These are phyloP conservation scores for Phalanger gymnotis DNA, from an alignment of 2,797 vertebrate species.

Conservation along the genomic window DNA sequence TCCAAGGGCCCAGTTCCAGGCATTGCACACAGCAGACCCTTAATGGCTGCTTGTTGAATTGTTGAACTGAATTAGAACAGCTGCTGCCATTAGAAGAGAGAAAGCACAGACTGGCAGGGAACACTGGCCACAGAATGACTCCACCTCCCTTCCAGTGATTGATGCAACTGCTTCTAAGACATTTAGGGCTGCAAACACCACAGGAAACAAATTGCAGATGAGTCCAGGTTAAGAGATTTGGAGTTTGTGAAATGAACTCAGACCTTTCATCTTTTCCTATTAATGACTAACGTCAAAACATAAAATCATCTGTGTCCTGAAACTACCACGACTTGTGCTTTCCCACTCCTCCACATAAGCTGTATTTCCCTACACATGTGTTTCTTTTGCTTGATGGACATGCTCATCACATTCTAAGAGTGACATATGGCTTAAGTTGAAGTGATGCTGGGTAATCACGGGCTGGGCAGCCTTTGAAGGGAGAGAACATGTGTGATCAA, in stretches of 20 bases:
- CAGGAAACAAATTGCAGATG: slow-evolving; percentile 73
- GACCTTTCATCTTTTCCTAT: slow-evolving; percentile 59
- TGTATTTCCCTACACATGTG: neutral
- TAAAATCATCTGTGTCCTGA: slow-evolving; percentile 36
- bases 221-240: slow-evolving; percentile 63
- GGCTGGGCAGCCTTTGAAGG: slow-evolving; percentile 78
- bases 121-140: slow-evolving; percentile 72
- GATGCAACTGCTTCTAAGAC: slow-evolving; percentile 78
- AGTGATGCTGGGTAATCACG: slow-evolving; percentile 77
- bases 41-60: neutral
- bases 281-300: slow-evolving; percentile 73
- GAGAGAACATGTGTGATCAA: slow-evolving; percentile 84
- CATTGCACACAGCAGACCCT: neutral
- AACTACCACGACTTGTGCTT: neutral
- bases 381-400: neutral
- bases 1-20: neutral
- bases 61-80: neutral
- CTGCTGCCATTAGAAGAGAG: neutral
- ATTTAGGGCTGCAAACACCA: slow-evolving; percentile 74
- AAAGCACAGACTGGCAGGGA: slow-evolving; percentile 72
- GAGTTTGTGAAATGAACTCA: slow-evolving; percentile 65
- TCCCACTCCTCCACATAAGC: neutral
- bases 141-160: slow-evolving; percentile 64
- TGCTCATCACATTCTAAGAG: slow-evolving; percentile 47
- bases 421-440: slow-evolving; percentile 82